Base-by-base conservation (phyloP, 53 echinoderm and acorn worm genomes). In the Echinometra lucunter region DNA sequence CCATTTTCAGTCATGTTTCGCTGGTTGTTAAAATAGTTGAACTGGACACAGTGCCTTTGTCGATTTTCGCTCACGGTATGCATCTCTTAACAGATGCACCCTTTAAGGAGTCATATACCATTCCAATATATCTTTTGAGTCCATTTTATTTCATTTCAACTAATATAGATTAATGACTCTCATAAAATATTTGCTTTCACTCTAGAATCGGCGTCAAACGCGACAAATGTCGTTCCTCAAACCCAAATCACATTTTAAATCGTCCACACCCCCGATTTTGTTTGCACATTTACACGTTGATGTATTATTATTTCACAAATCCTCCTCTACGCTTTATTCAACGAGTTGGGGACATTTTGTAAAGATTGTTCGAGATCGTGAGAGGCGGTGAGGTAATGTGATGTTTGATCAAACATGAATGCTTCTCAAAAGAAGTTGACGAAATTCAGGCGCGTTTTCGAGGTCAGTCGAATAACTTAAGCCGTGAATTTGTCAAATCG, bases 401-500 rank as follows among this genome's bases (percentile, higher is more conserved):
- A 30, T 81, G 6, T 85, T n/a, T 13, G 49, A 85, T 85, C 11
- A 30, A 85, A 85, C 85, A 85, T 85, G 85, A 81, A 81, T 81
- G 40, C 81, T 38, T 44, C 25, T 85, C 15, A 49, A 49, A 85
- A 85, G 85, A 85, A 21, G 27, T 85, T 85, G 49, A 12, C 28
- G 85, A 85, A 47, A 85, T 49, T 45, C 6, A 89, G 60, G 57
- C 89, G 60, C 45, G 60, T 37, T 60, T 58, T 58, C 58, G 49
- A 89, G 89, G 89, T 17, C 89, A 58, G 17, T 37, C 37, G 58
- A 58, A 37, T 21, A 37, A 37, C 37, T 89, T 9, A 60, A 85
- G 28, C 49, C 53, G 49, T 85, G 81, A 85, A 89, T 89, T 89
- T 89, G 89, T 58, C 89, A 60, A 89, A 37, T 60, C 89, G 1